Percentiles rank a stretch among this genome's conserved stretches.
Conservation (phyloP, 2,797 vertebrate species). For the Bothrops alternatus region DNA sequence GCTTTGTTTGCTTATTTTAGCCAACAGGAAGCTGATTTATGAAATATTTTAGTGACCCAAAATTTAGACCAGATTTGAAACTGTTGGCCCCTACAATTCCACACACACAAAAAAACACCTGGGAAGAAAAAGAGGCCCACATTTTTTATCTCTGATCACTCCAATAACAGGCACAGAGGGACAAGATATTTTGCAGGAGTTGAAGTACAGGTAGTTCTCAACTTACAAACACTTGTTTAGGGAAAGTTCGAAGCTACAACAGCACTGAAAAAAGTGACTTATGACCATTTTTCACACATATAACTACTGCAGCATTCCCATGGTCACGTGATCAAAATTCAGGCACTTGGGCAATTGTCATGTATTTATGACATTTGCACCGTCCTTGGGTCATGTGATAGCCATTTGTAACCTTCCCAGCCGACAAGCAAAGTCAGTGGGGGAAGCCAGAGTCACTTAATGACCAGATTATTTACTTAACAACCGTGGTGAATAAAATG, state of each 20-base stretch:
- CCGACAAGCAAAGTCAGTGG: background rate
- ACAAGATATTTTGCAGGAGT: background rate
- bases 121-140: background rate
- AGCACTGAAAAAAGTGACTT: background rate
- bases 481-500: background rate
- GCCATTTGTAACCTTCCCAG: background rate
- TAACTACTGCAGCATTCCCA: background rate
- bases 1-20: background rate
- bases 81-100: background rate
- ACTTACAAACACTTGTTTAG: background rate
- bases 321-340: background rate
- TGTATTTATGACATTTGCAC: background rate
- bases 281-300: background rate
- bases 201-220: background rate
- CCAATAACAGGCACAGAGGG: background rate
- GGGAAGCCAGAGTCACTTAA: background rate
- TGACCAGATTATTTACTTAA: background rate
- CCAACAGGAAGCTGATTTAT: background rate
- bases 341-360: background rate
- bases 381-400: background rate
- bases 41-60: background rate
- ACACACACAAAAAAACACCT: background rate
- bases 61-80: background rate
- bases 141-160: background rate
- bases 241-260: background rate